Percentiles rank a stretch among this genome's conserved stretches.
phyloP scores from a whole-genome alignment of 2,888 invertebrate genomes.

The Drosophila rubida region DNA sequence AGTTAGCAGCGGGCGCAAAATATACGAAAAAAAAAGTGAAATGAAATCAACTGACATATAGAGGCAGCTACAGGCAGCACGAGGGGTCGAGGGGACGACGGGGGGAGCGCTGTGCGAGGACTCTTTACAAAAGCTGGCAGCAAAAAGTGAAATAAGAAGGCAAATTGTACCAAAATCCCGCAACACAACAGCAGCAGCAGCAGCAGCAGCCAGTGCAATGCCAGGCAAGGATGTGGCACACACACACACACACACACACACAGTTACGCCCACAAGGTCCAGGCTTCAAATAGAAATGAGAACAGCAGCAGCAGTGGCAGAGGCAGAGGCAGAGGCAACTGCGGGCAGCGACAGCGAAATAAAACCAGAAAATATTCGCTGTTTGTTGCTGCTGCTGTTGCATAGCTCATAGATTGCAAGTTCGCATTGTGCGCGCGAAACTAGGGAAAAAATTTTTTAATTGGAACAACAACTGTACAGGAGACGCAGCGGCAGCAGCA shows the following conservation, averaged over 20 bases:
- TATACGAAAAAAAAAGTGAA: constrained; percentile 68
- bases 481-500: constrained; percentile 44
- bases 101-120: constrained; percentile 6
- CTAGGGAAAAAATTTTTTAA: constrained; percentile 80
- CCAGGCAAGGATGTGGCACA: constrained; percentile 68
- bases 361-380: constrained; percentile 66
- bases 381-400: constrained; percentile 42
- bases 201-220: constrained; percentile 68
- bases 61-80: constrained; percentile 34
- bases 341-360: constrained; percentile 44
- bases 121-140: constrained; percentile 60
- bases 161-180: constrained; percentile 76
- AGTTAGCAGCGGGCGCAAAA: constrained; percentile 57
- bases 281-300: constrained; percentile 71
- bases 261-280: constrained; percentile 71
- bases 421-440: constrained; percentile 81
- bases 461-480: constrained; percentile 83
- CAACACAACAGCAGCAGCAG: constrained; percentile 60
- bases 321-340: constrained; percentile 2
- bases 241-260: constrained; percentile 28
- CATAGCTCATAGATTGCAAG: constrained; percentile 69
- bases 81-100: no score
- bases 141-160: constrained; percentile 61
- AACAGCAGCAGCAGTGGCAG: constrained; percentile 42
- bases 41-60: constrained; percentile 81